Evolutionary conservation across 2,888 invertebrate species (phyloP).

Genomic region (Lucinisca nassula): DNA sequence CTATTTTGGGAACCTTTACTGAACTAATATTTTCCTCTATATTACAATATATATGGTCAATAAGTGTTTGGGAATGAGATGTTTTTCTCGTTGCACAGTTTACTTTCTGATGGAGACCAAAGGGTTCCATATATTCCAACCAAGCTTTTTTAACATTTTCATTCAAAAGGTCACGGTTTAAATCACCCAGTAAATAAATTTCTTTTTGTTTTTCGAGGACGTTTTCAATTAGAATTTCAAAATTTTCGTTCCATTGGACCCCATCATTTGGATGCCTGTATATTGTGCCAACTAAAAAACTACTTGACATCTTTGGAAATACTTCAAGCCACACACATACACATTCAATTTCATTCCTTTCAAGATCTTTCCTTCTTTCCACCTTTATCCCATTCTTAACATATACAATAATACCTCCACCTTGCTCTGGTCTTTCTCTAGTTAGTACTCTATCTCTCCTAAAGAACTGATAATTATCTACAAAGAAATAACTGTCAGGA

Average conservation of each 20-base stretch:
- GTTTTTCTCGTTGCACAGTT: neutral
- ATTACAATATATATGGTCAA: neutral
- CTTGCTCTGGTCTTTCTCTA: too few species aligned
- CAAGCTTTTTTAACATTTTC: neutral
- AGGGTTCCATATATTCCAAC: neutral
- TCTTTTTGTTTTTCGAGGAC: neutral
- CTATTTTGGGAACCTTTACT: neutral
- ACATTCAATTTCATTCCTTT: neutral
- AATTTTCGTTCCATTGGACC: neutral
- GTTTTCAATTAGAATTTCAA: neutral
- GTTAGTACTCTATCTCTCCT: neutral
- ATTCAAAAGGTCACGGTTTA: neutral
- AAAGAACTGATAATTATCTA: neutral
- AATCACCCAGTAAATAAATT: neutral
- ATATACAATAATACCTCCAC: neutral
- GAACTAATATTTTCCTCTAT: neutral
- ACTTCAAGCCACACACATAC: neutral
- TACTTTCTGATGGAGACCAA: neutral
- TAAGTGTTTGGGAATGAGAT: neutral
- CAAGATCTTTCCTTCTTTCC: neutral
- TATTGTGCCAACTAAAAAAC: neutral
- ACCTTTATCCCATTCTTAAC: neutral
- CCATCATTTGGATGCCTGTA: neutral
- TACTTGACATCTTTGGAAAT: neutral
- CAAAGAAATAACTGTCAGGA: neutral